Evolutionary conservation across 2,113 vertebrate species (phyloP).

Genomic region (Tapirus terrestris): DNA sequence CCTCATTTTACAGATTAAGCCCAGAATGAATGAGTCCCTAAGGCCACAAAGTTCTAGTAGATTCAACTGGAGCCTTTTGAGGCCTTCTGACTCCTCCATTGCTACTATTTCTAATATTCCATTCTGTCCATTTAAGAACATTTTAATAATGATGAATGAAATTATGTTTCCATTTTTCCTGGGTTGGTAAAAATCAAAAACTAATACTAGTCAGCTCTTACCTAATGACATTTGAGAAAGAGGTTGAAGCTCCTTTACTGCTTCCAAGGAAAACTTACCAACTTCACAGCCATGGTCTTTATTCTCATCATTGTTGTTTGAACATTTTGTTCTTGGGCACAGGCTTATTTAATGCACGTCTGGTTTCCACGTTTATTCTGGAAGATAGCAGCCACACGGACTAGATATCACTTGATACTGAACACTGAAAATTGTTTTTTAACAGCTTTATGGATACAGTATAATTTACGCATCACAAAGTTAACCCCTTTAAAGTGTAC

Average conservation of each 20-base stretch:
- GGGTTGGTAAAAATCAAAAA: slow-evolving; percentile 34
- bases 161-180: slow-evolving; percentile 1
- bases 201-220: not conserved
- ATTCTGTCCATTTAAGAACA: not conserved
- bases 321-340: slow-evolving; percentile 20
- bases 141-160: not conserved
- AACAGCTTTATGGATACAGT: not conserved
- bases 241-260: not conserved
- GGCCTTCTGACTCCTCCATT: not conserved
- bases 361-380: slow-evolving; percentile 55
- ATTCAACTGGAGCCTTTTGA: not conserved
- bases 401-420: slow-evolving; percentile 5
- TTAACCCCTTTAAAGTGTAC: not conserved
- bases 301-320: not conserved
- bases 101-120: not conserved
- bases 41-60: not conserved
- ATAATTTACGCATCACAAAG: not conserved
- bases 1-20: not conserved
- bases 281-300: not conserved
- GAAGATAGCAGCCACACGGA: not conserved
- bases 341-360: not conserved
- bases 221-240: not conserved
- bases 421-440: not conserved
- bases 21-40: not conserved
- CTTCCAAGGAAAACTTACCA: not conserved